phyloP scores from a whole-genome alignment of 1,140 invertebrate species.

The Mesaphorura yosii region DNA sequence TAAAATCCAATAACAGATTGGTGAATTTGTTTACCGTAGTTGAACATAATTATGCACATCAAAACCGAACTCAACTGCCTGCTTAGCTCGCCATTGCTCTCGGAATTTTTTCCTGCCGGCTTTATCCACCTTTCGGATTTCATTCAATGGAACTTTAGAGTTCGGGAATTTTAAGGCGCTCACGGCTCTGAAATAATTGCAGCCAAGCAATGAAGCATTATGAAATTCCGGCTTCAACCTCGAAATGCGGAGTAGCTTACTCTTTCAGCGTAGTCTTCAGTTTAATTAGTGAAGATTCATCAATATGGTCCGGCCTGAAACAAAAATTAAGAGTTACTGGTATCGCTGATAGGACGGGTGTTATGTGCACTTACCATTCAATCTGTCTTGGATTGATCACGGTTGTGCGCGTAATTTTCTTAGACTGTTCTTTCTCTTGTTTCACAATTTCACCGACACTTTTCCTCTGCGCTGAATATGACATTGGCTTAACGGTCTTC shows the following conservation, averaged over 20 bases:
- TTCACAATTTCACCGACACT: slow-evolving; percentile 16
- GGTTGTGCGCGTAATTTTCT: not conserved
- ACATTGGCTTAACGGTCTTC: slow-evolving; percentile 9
- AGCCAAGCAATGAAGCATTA: no score
- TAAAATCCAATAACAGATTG: not conserved
- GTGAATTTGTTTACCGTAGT: slow-evolving; percentile 1
- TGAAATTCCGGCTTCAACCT: no score
- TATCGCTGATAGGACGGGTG: no score
- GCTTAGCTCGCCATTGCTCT: slow-evolving; percentile 2
- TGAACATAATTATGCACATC: slow-evolving; percentile 6
- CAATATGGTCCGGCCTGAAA: no score
- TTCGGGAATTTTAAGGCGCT: slow-evolving; percentile 11
- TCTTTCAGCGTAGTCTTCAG: no score
- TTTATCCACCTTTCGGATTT: slow-evolving; percentile 14
- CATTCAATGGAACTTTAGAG: slow-evolving; percentile 10
- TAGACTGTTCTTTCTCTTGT: not conserved
- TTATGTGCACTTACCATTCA: slow-evolving; percentile 25
- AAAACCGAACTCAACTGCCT: slow-evolving; percentile 11
- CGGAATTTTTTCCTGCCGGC: slow-evolving; percentile 14
- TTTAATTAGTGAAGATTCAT: no score
- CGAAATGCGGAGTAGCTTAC: no score
- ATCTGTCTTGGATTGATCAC: slow-evolving; percentile 22
- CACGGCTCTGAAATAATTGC: no score
- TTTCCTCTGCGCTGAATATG: slow-evolving; percentile 5
- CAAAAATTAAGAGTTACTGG: no score